Base-by-base conservation (phyloP, 92 coral and sea anemone genomes). In the Phenganax marumi region DNA sequence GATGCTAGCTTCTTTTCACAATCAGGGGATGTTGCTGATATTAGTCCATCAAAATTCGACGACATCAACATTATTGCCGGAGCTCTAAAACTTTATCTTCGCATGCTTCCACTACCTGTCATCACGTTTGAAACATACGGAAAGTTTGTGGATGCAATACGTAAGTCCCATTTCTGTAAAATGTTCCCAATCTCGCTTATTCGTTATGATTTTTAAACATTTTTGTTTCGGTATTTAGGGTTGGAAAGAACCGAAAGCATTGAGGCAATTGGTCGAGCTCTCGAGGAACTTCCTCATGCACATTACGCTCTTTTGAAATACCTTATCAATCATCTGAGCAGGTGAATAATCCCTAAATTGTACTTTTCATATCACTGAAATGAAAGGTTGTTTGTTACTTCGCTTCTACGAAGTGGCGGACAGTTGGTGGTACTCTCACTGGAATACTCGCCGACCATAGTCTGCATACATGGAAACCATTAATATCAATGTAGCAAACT, bases 41-140 rank as follows among this genome's bases (percentile, higher is more conserved):
- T 94, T 68, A 57, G 87, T 26, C 68, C 77, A 4, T 78, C 84
- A 11, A 65, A 73, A 47, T 94, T 89, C 84, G 92, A 87, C 25
- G 98, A 94, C 85, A 92, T 94, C 39, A 94, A 94, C 86, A 94
- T 93, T 10, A 85, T 94, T 51, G 88, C 91, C 81, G 98, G 98
- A 7, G 79, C 93, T 16, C 86, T 92, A 3, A 94, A 94, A 84
- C 89, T 90, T 75, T 94, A 92, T 79, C 91, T 94, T 81, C 95
- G 98, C n/a, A 92, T 93, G 86, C 93, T 94, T 26, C 98, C 98
- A 12, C 80, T 94, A 5, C 98, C 98, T 1, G 88, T 94, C 10
- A 92, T 94, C 50, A 94, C 98, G 12, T 94, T 92, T 77, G 98
- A 94, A 88, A 87, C 92, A 73, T 94, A 94, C 85, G 77, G 73